Evolutionary conservation across 2,113 vertebrate species (phyloP).

Genomic region (Gnathonemus longibarbis): DNA sequence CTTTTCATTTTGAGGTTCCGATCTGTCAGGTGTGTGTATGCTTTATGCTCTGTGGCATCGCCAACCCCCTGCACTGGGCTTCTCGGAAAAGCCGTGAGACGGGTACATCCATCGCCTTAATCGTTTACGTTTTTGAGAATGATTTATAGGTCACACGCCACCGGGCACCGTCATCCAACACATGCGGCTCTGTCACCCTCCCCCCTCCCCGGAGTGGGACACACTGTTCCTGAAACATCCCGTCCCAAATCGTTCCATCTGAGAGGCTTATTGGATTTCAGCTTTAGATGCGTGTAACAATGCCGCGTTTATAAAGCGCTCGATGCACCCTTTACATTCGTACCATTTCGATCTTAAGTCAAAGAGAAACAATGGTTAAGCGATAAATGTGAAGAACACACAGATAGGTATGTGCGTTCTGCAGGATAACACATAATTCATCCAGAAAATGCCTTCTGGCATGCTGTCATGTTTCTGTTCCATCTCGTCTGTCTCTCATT

Average conservation of each 20-base stretch:
- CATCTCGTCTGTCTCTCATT: not conserved
- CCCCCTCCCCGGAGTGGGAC: not conserved
- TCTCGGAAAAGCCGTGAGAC: not conserved
- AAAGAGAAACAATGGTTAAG: not conserved
- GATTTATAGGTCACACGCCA: not conserved
- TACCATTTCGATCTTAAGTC: not conserved
- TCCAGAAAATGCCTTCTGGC: not conserved
- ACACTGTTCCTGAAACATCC: not conserved
- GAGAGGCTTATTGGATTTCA: not conserved
- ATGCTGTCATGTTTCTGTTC: not conserved
- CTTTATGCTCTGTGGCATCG: not conserved
- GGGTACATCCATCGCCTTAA: not conserved
- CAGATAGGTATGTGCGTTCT: not conserved
- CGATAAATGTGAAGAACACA: not conserved
- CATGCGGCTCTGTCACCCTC: not conserved
- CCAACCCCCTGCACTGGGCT: not conserved
- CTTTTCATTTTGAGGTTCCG: not conserved
- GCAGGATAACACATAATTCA: not conserved
- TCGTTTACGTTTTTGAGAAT: not conserved
- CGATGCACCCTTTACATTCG: not conserved
- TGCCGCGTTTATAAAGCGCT: not conserved
- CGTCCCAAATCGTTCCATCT: not conserved
- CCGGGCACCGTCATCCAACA: not conserved
- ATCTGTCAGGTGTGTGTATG: not conserved
- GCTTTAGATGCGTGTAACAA: not conserved